Percentiles rank a stretch among this genome's conserved stretches.
Evolutionary conservation across 64 coral and sea anemone genomes (phyloP).

Genomic region (Anthopleura sola): DNA sequence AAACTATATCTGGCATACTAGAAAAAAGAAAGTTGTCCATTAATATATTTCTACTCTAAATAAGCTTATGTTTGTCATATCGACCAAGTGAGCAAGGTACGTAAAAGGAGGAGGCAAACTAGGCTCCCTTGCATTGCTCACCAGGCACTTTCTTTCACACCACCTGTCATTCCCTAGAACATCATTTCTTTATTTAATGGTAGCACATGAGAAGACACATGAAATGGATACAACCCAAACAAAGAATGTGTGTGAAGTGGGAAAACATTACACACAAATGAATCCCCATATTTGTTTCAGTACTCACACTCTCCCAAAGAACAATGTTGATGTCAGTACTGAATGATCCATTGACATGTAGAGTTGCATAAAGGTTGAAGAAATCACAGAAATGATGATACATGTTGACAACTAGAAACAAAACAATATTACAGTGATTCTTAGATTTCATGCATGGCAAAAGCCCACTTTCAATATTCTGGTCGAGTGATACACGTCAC

Average conservation of each 20-base stretch:
- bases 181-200: no score
- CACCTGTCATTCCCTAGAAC: no score
- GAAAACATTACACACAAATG: no score
- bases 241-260: no score
- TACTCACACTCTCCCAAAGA: conserved; percentile 87
- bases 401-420: conserved; percentile 88
- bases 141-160: background rate
- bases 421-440: background rate
- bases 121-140: no score
- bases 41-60: background rate
- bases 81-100: background rate
- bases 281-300: background rate
- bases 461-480: no score
- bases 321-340: conserved; percentile 88
- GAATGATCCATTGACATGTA: conserved; percentile 97
- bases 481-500: no score
- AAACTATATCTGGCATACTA: conserved; percentile 56
- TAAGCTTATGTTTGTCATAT: background rate
- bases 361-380: conserved; percentile 92
- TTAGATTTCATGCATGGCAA: background rate
- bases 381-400: conserved; percentile 99
- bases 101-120: no score
- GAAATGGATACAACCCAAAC: no score
- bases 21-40: background rate
- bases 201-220: no score